A percentile compares a stretch with the other conserved stretches of the same genome.
phyloP scores from a whole-genome alignment of 35 echinoderm and acorn worm species.

The Antedon bifida region DNA sequence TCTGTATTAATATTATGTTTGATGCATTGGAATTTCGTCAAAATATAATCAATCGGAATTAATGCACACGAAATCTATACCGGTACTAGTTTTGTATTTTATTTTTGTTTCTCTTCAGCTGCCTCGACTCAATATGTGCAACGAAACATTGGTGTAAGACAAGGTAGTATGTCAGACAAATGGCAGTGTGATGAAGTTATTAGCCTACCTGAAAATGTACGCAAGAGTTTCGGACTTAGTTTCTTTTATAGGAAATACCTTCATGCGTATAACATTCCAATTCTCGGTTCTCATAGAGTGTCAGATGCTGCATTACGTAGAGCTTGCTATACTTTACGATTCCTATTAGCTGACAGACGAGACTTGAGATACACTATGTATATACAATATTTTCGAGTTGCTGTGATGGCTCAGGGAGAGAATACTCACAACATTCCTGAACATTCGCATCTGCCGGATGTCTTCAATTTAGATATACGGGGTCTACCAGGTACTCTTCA shows the following conservation, averaged over 20 bases:
- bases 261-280: constrained; percentile 70
- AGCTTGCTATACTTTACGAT: constrained; percentile 61
- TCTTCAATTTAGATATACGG: constrained; percentile 8
- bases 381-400: constrained; percentile 35
- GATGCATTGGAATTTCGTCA: too few relatives aligned
- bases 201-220: constrained; percentile 26
- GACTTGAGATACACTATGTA: constrained; percentile 58
- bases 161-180: constrained; percentile 21
- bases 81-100: too few relatives aligned
- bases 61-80: too few relatives aligned
- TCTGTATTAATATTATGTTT: too few relatives aligned
- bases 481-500: constrained; percentile 74
- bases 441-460: constrained; percentile 30
- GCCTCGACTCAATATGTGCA: constrained; percentile 24
- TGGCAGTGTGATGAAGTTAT: constrained; percentile 42
- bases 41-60: too few relatives aligned
- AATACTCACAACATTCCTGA: constrained; percentile 45
- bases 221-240: constrained; percentile 20
- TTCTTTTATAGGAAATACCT: constrained; percentile 64
- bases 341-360: constrained; percentile 61
- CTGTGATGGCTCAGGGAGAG: constrained; percentile 42
- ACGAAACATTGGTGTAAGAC: constrained; percentile 30
- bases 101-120: constrained; percentile 2
- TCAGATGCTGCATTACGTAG: constrained; percentile 44
- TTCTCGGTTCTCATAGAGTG: constrained; percentile 31